A percentile compares a stretch with the other conserved stretches of the same genome.
Conservation (phyloP, 2,888 invertebrate genomes). For the Acronicta aceris region DNA sequence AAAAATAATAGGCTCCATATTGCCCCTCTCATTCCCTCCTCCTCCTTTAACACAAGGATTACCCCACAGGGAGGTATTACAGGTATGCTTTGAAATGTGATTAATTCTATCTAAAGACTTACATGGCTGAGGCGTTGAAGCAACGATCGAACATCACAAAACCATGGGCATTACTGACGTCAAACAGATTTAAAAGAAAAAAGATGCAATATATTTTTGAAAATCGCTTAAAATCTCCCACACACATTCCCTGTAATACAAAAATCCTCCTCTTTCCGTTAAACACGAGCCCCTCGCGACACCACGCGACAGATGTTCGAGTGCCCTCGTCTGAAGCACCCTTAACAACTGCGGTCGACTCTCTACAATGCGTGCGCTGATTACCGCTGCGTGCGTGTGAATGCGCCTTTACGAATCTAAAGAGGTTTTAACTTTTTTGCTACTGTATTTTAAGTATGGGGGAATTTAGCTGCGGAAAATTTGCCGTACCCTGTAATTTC, state of each 20-base stretch:
- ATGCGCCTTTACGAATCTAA: conserved; percentile 60
- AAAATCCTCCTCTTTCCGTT: conserved; percentile 60
- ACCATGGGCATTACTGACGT: too few species aligned
- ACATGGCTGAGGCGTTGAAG: too few species aligned
- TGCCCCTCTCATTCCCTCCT: too few species aligned
- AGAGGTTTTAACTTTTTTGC: conserved; percentile 59
- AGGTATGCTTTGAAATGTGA: too few species aligned
- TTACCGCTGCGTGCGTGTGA: conserved; percentile 60
- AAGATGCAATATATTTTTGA: conserved; percentile 13
- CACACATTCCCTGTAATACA: conserved; percentile 46
- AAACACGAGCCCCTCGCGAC: conserved; percentile 56
- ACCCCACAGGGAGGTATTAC: too few species aligned
- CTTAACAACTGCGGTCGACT: conserved; percentile 70
- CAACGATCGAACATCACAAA: too few species aligned
- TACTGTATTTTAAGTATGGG: conserved; percentile 42
- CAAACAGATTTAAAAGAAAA: neutral
- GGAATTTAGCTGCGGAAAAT: conserved; percentile 29
- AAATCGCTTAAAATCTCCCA: conserved; percentile 42
- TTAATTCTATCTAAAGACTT: too few species aligned
- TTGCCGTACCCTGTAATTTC: conserved; percentile 8
- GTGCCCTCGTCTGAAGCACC: conserved; percentile 71
- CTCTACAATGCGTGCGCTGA: conserved; percentile 64
- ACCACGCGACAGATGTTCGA: conserved; percentile 79
- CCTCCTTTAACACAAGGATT: too few species aligned
- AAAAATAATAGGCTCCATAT: too few species aligned